Base-by-base conservation (phyloP, 1,140 invertebrate genomes). In the Acromyrmex charruanus region DNA sequence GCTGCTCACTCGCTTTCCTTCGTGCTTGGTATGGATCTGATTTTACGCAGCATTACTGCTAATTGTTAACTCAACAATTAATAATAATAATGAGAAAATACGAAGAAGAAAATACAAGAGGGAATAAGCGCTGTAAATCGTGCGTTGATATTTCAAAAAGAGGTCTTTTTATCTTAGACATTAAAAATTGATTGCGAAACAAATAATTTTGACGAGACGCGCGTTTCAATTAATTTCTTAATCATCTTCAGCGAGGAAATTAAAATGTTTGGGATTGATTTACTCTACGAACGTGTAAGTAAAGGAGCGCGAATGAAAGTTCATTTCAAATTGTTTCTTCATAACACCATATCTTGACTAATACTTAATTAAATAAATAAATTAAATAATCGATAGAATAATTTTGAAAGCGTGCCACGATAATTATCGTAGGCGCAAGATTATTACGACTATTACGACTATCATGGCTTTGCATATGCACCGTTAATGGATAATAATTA, bases 401-500 rank as follows among this genome's bases (percentile, higher is more conserved):
- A 49, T 66, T 79, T 66, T 5, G 16, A 79, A 65, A 79, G 61
- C 39, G 44, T 66, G 25, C 10, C 39, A 51, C 10, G 6, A 18
- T 63, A 3, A 44, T 25, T 58, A 12, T 63, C 2, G 5, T 44
- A 16, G 53, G 6, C 18, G 4, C n/a, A 18, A 35, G 3, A 39
- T 31, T 66, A 66, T 66, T 35, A 44, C 6, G 35, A 39, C 12
- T 68, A 21, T 74, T 55, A 71, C 3, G 49, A 31, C 44, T 49
- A 12, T 14, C 49, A 4, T 51, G n/a, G n/a, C 10, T 58, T 58
- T 9, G 28, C 35, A 44, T 39, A 44, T 61, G 55, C n/a, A 4
- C 71, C 25, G 12, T 58, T 74, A 75, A 75, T 61, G 31, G 55
- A 63, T 63, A n/a, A 44, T 44, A 77, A 63, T 55, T 74, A 74